Evolutionary conservation across 2,888 invertebrate species (phyloP).

Genomic region (Operophtera brumata): DNA sequence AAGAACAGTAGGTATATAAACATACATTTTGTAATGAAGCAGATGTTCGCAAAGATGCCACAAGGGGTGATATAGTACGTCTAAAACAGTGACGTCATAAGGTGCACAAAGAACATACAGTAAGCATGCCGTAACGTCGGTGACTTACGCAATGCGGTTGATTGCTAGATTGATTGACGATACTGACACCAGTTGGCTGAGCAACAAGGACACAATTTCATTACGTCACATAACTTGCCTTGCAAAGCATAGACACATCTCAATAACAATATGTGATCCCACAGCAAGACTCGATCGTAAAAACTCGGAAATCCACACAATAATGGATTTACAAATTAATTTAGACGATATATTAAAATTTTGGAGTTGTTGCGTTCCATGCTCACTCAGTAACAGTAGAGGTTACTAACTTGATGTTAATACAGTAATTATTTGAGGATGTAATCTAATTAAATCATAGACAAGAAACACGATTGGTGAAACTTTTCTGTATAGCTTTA

Average conservation of each 20-base stretch:
- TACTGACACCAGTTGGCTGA: slow-evolving; percentile 96
- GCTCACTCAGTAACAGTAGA: too few species aligned
- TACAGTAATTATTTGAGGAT: too few species aligned
- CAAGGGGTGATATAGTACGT: slow-evolving; percentile 37
- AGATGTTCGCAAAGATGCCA: slow-evolving; percentile 37
- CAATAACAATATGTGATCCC: slow-evolving; percentile 30
- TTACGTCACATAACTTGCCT: slow-evolving; percentile 73
- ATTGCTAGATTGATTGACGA: slow-evolving; percentile 95
- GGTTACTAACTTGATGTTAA: too few species aligned
- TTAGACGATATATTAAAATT: too few species aligned
- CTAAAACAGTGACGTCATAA: slow-evolving; percentile 52
- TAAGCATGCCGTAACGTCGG: slow-evolving; percentile 64
- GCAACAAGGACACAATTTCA: slow-evolving; percentile 78
- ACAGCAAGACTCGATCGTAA: slow-evolving; percentile 29
- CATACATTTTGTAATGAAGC: slow-evolving; percentile 30
- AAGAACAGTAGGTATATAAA: slow-evolving; percentile 8
- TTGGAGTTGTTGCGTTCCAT: too few species aligned
- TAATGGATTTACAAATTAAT: neutral
- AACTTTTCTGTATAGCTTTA: too few species aligned
- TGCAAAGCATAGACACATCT: slow-evolving; percentile 58
- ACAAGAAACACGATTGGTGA: too few species aligned
- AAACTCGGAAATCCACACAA: slow-evolving; percentile 1
- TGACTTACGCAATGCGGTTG: slow-evolving; percentile 96
- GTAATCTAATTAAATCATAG: too few species aligned
- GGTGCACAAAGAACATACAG: slow-evolving; percentile 61